Percentiles rank a stretch among this genome's conserved stretches.
Conservation (phyloP, 2,113 vertebrate genomes). For the Malurus elegans region DNA sequence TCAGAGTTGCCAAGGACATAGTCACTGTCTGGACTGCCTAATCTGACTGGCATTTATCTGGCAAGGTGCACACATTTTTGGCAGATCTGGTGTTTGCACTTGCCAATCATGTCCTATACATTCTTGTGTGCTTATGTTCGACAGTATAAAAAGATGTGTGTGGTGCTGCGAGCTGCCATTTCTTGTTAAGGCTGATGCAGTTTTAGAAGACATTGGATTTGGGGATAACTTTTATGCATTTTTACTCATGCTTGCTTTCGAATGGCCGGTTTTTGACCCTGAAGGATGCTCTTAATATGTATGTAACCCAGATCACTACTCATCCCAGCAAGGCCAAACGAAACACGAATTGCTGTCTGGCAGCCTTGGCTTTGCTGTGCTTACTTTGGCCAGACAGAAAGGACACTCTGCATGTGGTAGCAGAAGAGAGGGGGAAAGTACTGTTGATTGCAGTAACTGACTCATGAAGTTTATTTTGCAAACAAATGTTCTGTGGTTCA, state of each 20-base stretch:
- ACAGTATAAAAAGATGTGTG: neutral
- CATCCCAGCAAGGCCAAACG: neutral
- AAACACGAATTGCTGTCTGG: neutral
- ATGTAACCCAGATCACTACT: neutral
- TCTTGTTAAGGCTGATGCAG: constrained; percentile 13
- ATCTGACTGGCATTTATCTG: constrained; percentile 15
- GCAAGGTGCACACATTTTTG: constrained; percentile 1
- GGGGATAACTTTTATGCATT: neutral
- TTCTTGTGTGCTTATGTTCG: neutral
- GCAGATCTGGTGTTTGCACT: neutral
- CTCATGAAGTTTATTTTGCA: neutral
- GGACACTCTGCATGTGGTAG: neutral
- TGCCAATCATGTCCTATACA: neutral
- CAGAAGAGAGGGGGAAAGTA: neutral
- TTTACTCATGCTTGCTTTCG: constrained; percentile 17
- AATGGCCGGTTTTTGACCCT: neutral
- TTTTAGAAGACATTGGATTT: constrained; percentile 37
- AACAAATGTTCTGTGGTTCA: neutral
- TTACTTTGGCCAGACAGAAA: neutral
- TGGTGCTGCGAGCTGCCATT: neutral
- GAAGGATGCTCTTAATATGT: neutral
- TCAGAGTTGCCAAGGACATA: neutral
- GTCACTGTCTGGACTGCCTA: neutral
- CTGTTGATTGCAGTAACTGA: neutral
- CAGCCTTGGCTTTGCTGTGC: neutral